phyloP scores from a whole-genome alignment of 2,888 invertebrate genomes.

The Nymphalis polychloros region DNA sequence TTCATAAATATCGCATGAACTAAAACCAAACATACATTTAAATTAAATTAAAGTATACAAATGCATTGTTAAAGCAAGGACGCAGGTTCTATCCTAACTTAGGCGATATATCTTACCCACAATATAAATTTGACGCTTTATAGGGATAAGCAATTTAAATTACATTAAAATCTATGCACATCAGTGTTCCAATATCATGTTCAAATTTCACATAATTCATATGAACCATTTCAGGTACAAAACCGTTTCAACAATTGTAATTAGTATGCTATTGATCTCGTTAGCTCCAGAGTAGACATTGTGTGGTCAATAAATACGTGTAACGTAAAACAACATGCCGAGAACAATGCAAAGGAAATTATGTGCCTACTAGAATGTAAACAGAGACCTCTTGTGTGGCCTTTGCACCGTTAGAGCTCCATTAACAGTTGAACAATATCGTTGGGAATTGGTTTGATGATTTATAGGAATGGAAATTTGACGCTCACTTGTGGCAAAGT shows the following conservation, averaged over 20 bases:
- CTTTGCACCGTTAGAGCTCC: background rate
- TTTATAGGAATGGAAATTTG: background rate
- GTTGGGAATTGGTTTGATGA: background rate
- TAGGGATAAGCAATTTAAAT: too few relatives aligned
- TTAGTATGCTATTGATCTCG: constrained; percentile 8
- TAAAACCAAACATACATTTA: too few relatives aligned
- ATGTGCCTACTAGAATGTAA: background rate
- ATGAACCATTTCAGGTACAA: background rate
- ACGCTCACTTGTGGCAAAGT: background rate
- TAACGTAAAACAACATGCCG: background rate
- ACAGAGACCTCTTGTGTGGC: constrained; percentile 2
- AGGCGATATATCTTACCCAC: too few relatives aligned
- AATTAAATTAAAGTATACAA: too few relatives aligned
- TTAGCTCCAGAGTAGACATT: background rate
- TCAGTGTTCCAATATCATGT: too few relatives aligned
- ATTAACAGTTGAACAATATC: background rate
- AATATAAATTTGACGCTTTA: too few relatives aligned
- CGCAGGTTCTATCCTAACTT: too few relatives aligned
- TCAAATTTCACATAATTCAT: too few relatives aligned
- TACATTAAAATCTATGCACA: too few relatives aligned
- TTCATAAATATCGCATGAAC: too few relatives aligned
- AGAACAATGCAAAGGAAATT: constrained; percentile 3
- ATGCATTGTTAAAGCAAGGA: too few relatives aligned
- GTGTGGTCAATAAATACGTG: constrained; percentile 7
- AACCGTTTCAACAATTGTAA: constrained; percentile 1